Percentiles rank a stretch among this genome's conserved stretches.
These are phyloP conservation scores for Mormoops blainvillei DNA, from an alignment of 2,113 vertebrate genomes.

Conservation along the genomic window DNA sequence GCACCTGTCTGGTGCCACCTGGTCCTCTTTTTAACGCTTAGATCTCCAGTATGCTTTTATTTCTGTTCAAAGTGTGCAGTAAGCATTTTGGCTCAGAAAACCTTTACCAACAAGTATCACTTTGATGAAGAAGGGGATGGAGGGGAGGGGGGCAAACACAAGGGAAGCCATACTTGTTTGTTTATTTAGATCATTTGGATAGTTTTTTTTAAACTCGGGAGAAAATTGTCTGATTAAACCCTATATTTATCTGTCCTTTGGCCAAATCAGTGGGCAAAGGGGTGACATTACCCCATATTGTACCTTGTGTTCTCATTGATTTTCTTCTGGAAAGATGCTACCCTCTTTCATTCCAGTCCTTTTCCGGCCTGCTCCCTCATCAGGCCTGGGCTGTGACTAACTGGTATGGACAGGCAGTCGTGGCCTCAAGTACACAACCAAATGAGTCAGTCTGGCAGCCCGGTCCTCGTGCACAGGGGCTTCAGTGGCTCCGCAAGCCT, in stretches of 20 bases:
- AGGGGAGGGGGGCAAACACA: neutral
- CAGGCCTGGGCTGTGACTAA: constrained; percentile 35
- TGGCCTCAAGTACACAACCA: neutral
- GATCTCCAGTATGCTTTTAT: neutral
- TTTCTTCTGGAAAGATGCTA: constrained; percentile 53
- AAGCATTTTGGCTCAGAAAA: neutral
- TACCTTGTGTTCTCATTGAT: constrained; percentile 8
- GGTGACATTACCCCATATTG: neutral
- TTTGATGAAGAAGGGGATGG: neutral
- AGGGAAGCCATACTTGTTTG: neutral
- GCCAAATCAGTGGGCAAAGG: neutral
- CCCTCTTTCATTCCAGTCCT: constrained; percentile 43
- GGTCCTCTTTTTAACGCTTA: neutral
- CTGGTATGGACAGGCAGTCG: constrained; percentile 16
- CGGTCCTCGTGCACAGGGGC: neutral
- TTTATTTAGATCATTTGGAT: neutral
- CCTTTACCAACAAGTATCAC: neutral
- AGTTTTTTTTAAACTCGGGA: neutral
- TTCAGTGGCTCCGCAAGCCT: neutral
- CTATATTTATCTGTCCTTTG: neutral
- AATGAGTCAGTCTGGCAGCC: neutral
- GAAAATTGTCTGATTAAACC: neutral
- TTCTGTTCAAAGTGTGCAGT: neutral
- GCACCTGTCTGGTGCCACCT: neutral
- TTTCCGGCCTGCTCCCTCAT: constrained; percentile 46